Percentiles rank a stretch among this genome's conserved stretches.
Evolutionary conservation across 2,797 vertebrate genomes (phyloP).

Genomic region (Sphenodon punctatus): DNA sequence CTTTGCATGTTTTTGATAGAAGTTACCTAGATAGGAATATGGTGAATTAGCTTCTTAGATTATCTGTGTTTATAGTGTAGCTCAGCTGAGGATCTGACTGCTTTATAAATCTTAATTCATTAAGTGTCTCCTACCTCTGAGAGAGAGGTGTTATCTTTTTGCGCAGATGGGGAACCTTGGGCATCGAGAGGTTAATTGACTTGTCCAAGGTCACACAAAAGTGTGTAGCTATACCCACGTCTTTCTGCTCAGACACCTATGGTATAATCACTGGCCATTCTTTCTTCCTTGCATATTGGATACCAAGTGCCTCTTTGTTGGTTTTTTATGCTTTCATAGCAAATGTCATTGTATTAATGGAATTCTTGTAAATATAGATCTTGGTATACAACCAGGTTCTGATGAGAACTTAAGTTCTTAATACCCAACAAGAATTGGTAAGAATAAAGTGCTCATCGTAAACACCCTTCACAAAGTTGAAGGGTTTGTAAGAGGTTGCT

Average conservation of each 20-base stretch:
- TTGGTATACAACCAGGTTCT: neutral
- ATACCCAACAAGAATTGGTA: neutral
- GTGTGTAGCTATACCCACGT: slow-evolving; percentile 29
- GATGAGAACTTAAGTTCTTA: neutral
- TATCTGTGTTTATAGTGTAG: neutral
- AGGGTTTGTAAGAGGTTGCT: neutral
- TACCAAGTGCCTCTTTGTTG: neutral
- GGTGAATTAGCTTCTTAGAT: neutral
- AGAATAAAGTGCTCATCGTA: neutral
- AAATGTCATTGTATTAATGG: neutral
- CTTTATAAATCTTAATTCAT: slow-evolving; percentile 35
- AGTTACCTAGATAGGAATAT: neutral
- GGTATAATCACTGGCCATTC: neutral
- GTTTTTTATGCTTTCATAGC: neutral
- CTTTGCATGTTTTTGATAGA: neutral
- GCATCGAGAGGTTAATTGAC: slow-evolving; percentile 60
- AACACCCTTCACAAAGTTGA: no score
- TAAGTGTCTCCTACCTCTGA: slow-evolving; percentile 8
- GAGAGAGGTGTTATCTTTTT: slow-evolving; percentile 29
- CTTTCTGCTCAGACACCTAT: neutral
- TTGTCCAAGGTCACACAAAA: slow-evolving; percentile 55
- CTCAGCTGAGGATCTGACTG: slow-evolving; percentile 17
- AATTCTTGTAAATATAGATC: neutral
- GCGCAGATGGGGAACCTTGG: slow-evolving; percentile 25
- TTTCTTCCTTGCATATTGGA: neutral